These are phyloP conservation scores for Geopemphigus sp. DNA, from an alignment of 1,140 invertebrate species.

Conservation along the genomic window DNA sequence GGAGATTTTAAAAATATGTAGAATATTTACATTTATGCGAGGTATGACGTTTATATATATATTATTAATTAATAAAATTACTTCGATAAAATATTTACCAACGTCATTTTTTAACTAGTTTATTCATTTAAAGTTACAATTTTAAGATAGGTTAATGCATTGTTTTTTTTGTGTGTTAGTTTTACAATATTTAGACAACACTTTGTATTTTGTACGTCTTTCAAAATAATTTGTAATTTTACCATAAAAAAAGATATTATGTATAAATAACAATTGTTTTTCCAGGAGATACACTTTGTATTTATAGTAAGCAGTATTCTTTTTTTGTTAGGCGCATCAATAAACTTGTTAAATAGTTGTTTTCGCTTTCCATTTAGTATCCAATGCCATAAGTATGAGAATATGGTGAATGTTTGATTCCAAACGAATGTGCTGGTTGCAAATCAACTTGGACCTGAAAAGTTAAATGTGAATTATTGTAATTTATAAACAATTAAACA, in stretches of 20 bases:
- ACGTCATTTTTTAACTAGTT: slow-evolving; percentile 3
- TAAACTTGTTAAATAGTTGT: slow-evolving; percentile 33
- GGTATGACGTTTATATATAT: no score
- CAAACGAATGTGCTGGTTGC: slow-evolving; percentile 54
- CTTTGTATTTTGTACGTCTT: slow-evolving; percentile 9
- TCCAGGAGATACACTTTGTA: background rate
- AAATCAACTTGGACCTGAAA: slow-evolving; percentile 53
- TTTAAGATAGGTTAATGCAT: slow-evolving; percentile 25
- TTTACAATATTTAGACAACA: background rate
- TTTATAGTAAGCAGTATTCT: slow-evolving; percentile 43
- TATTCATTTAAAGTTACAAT: slow-evolving; percentile 39
- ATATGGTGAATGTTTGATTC: slow-evolving; percentile 53
- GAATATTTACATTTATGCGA: slow-evolving; percentile 53
- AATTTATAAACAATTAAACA: background rate
- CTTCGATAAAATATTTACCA: background rate
- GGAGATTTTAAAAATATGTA: slow-evolving; percentile 77
- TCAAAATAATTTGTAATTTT: slow-evolving; percentile 14
- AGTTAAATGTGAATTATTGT: background rate
- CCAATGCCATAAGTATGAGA: slow-evolving; percentile 41
- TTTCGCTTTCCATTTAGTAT: slow-evolving; percentile 12
- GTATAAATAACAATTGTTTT: slow-evolving; percentile 6
- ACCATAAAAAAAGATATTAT: background rate
- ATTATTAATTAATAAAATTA: background rate
- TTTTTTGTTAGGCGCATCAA: slow-evolving; percentile 29
- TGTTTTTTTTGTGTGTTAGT: slow-evolving; percentile 31